phyloP scores from a whole-genome alignment of 2,888 invertebrate genomes.

The Folsomia manolachei region DNA sequence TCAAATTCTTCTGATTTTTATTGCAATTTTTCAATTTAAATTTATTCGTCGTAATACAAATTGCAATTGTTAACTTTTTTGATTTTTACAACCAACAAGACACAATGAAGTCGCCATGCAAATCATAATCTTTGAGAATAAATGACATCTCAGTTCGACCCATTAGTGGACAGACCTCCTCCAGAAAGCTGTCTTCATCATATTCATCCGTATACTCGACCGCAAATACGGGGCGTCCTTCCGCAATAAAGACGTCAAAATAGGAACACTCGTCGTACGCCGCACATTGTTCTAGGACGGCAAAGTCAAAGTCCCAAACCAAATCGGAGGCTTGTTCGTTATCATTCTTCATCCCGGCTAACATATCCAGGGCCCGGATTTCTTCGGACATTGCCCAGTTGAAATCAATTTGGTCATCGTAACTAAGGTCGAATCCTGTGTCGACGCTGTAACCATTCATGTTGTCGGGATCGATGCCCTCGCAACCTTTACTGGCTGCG shows the following conservation, averaged over 20 bases:
- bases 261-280: conserved; percentile 14
- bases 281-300: conserved; percentile 16
- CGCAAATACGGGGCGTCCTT: conserved; percentile 19
- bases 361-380: conserved; percentile 1
- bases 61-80: too few relatives aligned
- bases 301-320: conserved; percentile 11
- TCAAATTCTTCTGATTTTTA: too few relatives aligned
- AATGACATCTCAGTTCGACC: conserved; percentile 10
- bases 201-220: conserved; percentile 21
- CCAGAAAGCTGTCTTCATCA: conserved; percentile 2
- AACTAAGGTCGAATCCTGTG: conserved; percentile 14
- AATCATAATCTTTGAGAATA: conserved; percentile 15
- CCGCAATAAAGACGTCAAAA: conserved; percentile 13
- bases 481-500: conserved; percentile 22
- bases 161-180: conserved; percentile 8
- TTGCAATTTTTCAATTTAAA: too few relatives aligned
- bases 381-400: conserved; percentile 10
- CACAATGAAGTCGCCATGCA: conserved; percentile 10
- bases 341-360: conserved; percentile 27
- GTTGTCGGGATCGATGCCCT: conserved; percentile 31
- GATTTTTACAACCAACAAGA: too few relatives aligned
- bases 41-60: too few relatives aligned
- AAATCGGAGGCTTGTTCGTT: conserved; percentile 17
- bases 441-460: conserved; percentile 21
- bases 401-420: conserved; percentile 6